Evolutionary conservation across 2,797 vertebrate species (phyloP), one percentile per base, ranked within the genome.

Genomic region (Aratinga solstitialis): DNA sequence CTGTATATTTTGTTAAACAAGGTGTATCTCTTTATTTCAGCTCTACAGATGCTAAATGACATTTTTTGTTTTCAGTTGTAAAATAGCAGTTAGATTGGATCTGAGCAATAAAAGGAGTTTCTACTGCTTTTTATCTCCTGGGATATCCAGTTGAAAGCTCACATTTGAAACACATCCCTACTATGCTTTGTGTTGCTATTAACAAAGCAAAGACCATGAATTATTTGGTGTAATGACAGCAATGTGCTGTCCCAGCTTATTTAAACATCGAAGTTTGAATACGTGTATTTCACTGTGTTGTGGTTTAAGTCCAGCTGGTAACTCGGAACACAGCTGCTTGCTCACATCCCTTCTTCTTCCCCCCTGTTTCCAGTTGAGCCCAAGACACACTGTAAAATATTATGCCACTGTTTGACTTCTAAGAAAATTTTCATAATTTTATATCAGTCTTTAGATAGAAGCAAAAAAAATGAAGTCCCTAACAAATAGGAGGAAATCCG

Each of bases 121-220:
- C 17, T 75, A 48, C 13, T 63, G 22, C 10, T 90, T 86, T 78
- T 75, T 1, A 1, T 59, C 17, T 43, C 27, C 50, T 26, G 29
- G 16, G 11, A 5, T 40, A 29, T 45, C 29, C 75, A 30, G 3
- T 9, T 63, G 65, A 36, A 79, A 54, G 13, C 7, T 90, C 3
- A 0, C 15, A 7, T n/a, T 56, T 29, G 38, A 65, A 91, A 20
- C 8, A n/a, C 22, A n/a, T 30, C 7, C 26, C 21, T 17, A 6
- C 5, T 5, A 29, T n/a, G n/a, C 4, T 40, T 61, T 47, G 29
- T 54, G 42, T 9, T 6, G 0, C n/a, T 59, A n/a, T 8, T 56
- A 61, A 17, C 22, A 77, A 51, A 48, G 9, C 10, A 13, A 24
- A 74, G 40, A 36, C 15, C 27, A 20, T 3, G 0, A 58, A 30